Evolutionary conservation across 2,113 vertebrate genomes (phyloP).

Genomic region (Pelodiscus sinensis): DNA sequence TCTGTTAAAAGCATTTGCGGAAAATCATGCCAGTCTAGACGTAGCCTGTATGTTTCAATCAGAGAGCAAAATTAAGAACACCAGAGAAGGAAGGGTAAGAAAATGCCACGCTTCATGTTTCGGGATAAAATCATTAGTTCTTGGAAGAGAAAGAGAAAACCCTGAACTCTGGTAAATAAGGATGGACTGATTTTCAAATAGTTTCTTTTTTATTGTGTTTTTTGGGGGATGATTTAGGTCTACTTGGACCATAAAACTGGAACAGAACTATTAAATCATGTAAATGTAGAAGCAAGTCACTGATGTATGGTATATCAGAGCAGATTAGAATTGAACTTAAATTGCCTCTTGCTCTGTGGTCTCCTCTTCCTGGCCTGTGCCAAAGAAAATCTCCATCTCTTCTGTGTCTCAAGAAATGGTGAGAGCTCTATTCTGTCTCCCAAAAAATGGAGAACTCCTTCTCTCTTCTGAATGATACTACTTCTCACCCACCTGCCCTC

Average conservation of each 20-base stretch:
- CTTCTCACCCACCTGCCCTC: background rate
- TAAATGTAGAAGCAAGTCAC: background rate
- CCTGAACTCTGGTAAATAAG: background rate
- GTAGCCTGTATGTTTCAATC: background rate
- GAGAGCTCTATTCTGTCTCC: background rate
- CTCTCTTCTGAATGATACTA: background rate
- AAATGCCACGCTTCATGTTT: background rate
- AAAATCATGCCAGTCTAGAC: too few species aligned
- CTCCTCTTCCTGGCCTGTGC: background rate
- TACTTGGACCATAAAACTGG: background rate
- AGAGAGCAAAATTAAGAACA: background rate
- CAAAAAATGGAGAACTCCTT: background rate
- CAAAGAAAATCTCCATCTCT: background rate
- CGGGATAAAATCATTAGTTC: background rate
- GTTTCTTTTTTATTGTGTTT: background rate
- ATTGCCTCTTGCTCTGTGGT: background rate
- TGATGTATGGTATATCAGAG: background rate
- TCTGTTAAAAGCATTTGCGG: too few species aligned
- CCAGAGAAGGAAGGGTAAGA: background rate
- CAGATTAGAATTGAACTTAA: conserved; percentile 1
- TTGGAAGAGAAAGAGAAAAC: background rate
- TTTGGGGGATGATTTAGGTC: background rate
- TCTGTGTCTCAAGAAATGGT: background rate
- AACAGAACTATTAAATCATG: background rate
- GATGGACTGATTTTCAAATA: background rate